phyloP scores from a whole-genome alignment of 1,140 invertebrate genomes.

The Bombus polaris region DNA sequence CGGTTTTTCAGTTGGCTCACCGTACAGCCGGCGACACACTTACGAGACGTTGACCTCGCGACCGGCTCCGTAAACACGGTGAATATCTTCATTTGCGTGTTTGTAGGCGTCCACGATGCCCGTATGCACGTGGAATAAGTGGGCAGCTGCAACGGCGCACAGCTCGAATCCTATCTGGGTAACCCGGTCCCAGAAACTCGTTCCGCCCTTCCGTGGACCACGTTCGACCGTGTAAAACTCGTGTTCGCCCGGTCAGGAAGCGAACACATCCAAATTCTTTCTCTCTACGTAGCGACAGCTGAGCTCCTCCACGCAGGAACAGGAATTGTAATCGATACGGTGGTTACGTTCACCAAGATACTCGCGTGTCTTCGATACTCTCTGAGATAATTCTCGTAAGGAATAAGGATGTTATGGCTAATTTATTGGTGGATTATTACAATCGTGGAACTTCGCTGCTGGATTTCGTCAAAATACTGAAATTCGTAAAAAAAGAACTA shows the following conservation, averaged over 20 bases:
- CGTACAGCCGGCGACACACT: constrained; percentile 61
- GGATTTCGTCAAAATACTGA: background rate
- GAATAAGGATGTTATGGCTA: constrained; percentile 8
- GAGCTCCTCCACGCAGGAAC: background rate
- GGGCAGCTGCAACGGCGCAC: constrained; percentile 52
- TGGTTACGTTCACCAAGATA: background rate
- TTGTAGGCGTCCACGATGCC: constrained; percentile 57
- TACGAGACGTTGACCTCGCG: constrained; percentile 69
- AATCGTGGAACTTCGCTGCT: too few relatives aligned
- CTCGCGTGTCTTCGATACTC: constrained; percentile 20
- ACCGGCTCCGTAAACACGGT: constrained; percentile 63
- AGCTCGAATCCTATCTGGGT: constrained; percentile 72
- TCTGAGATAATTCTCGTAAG: constrained; percentile 1
- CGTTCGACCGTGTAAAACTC: background rate
- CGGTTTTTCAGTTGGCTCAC: constrained; percentile 56
- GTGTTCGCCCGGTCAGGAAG: constrained; percentile 38
- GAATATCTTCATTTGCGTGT: constrained; percentile 71
- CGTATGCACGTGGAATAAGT: constrained; percentile 67
- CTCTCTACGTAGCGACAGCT: too few relatives aligned
- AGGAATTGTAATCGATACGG: constrained; percentile 27
- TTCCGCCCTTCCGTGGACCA: constrained; percentile 67
- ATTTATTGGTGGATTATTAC: background rate
- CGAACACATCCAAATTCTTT: constrained; percentile 37
- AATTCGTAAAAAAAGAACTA: too few relatives aligned
- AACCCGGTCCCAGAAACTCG: constrained; percentile 74